Conservation (phyloP, 92 coral and sea anemone genomes). For the Plumapathes pennacea region DNA sequence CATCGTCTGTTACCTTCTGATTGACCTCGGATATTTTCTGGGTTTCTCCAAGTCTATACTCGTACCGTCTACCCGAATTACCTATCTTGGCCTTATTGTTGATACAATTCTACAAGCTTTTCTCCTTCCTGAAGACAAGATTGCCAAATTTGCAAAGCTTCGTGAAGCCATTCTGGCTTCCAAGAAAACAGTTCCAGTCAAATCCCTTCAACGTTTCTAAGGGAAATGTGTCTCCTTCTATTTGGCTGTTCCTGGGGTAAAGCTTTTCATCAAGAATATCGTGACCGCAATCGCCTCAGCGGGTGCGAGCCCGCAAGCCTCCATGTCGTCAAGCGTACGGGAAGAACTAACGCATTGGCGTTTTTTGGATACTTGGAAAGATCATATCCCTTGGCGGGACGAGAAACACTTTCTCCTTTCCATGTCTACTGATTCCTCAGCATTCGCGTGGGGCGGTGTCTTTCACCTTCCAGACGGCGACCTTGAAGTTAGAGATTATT, state of each 20-base stretch:
- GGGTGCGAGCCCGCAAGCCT: neutral
- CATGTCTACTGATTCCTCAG: conserved; percentile 19
- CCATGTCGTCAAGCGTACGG: neutral
- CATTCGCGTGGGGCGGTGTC: conserved; percentile 32
- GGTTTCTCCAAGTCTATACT: conserved; percentile 43
- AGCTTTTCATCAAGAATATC: conserved; percentile 8
- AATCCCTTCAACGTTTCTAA: conserved; percentile 38
- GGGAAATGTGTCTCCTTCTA: conserved; percentile 61
- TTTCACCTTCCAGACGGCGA: conserved; percentile 2
- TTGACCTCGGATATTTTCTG: conserved; percentile 33
- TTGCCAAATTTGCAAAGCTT: conserved; percentile 30
- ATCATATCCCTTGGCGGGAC: conserved; percentile 22
- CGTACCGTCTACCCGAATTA: conserved; percentile 15
- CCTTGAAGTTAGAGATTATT: neutral
- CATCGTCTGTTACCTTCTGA: conserved; percentile 8
- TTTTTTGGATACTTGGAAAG: conserved; percentile 21
- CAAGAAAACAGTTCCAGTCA: conserved; percentile 5
- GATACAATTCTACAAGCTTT: conserved; percentile 44
- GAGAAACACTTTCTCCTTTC: conserved; percentile 12
- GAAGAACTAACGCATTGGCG: conserved; percentile 7
- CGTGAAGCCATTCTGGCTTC: conserved; percentile 20
- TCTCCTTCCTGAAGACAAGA: conserved; percentile 27
- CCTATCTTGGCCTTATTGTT: conserved; percentile 27
- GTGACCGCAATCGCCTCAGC: conserved; percentile 12
- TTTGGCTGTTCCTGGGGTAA: conserved; percentile 44